These are phyloP conservation scores for Porites cylindrica DNA, from an alignment of 92 coral and sea anemone genomes.

Conservation along the genomic window DNA sequence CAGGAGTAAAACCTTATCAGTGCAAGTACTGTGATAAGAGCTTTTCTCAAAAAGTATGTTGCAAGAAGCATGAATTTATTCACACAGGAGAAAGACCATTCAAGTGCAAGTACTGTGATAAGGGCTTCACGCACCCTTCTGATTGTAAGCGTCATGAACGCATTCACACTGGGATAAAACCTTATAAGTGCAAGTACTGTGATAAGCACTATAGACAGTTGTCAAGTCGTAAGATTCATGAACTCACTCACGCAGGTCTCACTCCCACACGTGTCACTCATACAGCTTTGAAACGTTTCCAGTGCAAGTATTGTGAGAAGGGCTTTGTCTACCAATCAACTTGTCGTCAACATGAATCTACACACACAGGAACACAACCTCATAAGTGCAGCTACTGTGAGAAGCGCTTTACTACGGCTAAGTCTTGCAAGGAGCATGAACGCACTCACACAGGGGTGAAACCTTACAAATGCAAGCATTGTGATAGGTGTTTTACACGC, in stretches of 20 bases:
- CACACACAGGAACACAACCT: not conserved
- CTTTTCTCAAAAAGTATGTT: not conserved
- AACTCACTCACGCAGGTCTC: not conserved
- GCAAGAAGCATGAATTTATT: not conserved
- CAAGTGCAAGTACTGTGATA: not conserved
- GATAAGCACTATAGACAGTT: not conserved
- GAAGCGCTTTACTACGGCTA: not conserved
- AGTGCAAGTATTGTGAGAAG: not conserved
- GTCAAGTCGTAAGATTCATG: not conserved
- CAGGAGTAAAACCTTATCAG: not conserved
- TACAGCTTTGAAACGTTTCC: not conserved
- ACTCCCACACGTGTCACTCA: too few relatives aligned
- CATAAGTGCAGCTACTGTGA: not conserved
- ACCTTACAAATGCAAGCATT: not conserved
- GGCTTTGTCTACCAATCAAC: not conserved
- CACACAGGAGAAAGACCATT: not conserved
- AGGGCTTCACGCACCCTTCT: not conserved
- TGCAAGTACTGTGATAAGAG: not conserved
- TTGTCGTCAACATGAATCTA: not conserved
- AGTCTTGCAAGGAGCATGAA: not conserved
- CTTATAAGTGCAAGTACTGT: not conserved
- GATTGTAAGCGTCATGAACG: not conserved
- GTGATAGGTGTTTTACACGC: not conserved
- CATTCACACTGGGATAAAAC: not conserved
- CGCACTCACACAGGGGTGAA: constrained; percentile 3